A percentile compares a stretch with the other conserved stretches of the same genome.
Conservation (phyloP, 2,888 invertebrate genomes). For the Heliconius erato region DNA sequence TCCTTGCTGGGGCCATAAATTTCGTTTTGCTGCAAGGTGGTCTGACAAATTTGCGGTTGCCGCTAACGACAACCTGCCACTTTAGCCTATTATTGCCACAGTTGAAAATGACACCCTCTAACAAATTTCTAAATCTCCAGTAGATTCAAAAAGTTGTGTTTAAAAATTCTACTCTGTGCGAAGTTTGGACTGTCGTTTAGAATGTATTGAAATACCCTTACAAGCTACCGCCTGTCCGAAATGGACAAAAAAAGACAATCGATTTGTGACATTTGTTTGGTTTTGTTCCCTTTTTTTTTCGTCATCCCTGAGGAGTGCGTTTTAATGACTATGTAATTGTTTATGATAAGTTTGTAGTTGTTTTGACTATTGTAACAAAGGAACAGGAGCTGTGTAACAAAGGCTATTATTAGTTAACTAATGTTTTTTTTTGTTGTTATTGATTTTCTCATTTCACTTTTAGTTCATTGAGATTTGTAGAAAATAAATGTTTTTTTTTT, state of each 20-base stretch:
- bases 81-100: constrained; percentile 55
- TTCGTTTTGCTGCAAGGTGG: constrained; percentile 84
- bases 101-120: constrained; percentile 45
- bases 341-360: constrained; percentile 65
- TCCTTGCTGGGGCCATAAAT: constrained; percentile 82
- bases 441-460: background rate
- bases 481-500: too few species aligned
- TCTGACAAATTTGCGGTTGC: constrained; percentile 85
- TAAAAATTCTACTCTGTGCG: constrained; percentile 57
- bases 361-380: constrained; percentile 58
- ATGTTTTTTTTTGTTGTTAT: background rate
- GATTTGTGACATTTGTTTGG: constrained; percentile 59
- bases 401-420: constrained; percentile 33
- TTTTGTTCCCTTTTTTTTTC: constrained; percentile 57
- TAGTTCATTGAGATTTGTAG: too few species aligned
- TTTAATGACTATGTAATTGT: constrained; percentile 74
- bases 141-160: constrained; percentile 28
- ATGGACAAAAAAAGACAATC: constrained; percentile 60
- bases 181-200: background rate
- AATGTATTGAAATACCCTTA: constrained; percentile 48
- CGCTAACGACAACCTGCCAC: constrained; percentile 58
- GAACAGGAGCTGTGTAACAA: constrained; percentile 20
- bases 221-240: constrained; percentile 54
- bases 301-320: constrained; percentile 58
- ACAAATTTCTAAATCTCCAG: constrained; percentile 38